phyloP scores from a whole-genome alignment of 2,113 vertebrate species.

The Tonatia bakeri region DNA sequence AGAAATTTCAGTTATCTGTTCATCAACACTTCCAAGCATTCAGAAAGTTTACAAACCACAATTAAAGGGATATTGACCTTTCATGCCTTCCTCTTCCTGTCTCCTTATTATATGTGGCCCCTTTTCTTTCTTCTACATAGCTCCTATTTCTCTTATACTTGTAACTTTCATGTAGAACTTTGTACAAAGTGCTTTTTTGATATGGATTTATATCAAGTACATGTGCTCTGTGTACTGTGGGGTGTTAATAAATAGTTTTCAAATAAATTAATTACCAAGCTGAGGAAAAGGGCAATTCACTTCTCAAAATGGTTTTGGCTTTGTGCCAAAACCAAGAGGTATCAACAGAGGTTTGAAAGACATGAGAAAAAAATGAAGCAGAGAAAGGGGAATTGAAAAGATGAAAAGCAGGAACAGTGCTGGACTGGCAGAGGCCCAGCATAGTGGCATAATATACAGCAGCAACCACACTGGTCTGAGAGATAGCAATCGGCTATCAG shows the following conservation, averaged over 20 bases:
- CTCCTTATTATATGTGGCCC: background rate
- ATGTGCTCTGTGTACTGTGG: background rate
- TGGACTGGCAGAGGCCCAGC: background rate
- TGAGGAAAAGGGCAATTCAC: background rate
- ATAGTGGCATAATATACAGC: fast-evolving
- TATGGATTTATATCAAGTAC: background rate
- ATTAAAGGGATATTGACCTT: background rate
- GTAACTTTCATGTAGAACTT: background rate
- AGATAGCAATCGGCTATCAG: background rate
- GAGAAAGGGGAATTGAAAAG: background rate
- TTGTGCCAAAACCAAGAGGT: background rate
- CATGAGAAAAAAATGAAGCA: background rate
- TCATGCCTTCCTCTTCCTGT: background rate
- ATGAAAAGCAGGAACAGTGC: too few species aligned
- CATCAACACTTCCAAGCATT: background rate
- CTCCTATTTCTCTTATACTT: background rate
- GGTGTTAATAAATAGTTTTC: background rate
- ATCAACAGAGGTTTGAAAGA: background rate
- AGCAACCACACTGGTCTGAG: fast-evolving
- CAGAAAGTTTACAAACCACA: background rate
- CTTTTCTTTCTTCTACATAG: background rate
- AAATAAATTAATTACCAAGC: background rate
- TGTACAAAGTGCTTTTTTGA: background rate
- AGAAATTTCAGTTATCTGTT: background rate
- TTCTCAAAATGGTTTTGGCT: background rate